Base-by-base conservation (phyloP, 2,113 vertebrate species). In the Mobula hypostoma region DNA sequence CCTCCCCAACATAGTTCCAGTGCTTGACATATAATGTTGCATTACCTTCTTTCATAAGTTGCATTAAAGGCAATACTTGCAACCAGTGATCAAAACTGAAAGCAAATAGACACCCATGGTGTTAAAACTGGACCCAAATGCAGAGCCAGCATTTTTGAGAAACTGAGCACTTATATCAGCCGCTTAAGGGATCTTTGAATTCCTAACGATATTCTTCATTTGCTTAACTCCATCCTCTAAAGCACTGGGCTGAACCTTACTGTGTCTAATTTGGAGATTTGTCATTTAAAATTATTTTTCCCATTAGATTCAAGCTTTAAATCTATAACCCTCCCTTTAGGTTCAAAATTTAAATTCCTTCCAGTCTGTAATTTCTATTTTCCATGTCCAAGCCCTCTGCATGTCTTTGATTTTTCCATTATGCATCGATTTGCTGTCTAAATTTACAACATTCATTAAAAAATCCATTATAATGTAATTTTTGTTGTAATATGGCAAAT, bases 381-480 rank as follows among this genome's bases (percentile, higher is more conserved):
- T 93, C 68, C 12, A 93, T 56, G 68, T 93, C 70, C 70, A 76
- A 56, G 27, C 12, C 9, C 36, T 27, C 68, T 40, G 27, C 40
- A 93, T 72, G 40, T 15, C 70, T 93, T n/a, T 76, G n/a, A 90
- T 68, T 90, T 29, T 24, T 56, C 91, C 11, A 93, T 76, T 93
- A 56, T 1, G 21, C 21, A 93, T 93, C 56, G 91, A 93, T 93
- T 56, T 76, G 32, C 68, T 76, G 66, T 74, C 40, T 48, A 17
- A 74, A 74, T 92, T 92, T 72, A 93, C 40, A 48, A 21, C 68
- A 72, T 93, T 93, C 91, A 93, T 74, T 48, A 29, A 29, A 93
- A 93, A 72, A 93, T 76, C 70, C 36, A 93, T 93, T 56, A 40
- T 29, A 72, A 27, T 56, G 68, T 74, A 93, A 93, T 74, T 93